These are phyloP conservation scores for Atherix ibis DNA, from an alignment of 2,888 invertebrate species.

Conservation along the genomic window DNA sequence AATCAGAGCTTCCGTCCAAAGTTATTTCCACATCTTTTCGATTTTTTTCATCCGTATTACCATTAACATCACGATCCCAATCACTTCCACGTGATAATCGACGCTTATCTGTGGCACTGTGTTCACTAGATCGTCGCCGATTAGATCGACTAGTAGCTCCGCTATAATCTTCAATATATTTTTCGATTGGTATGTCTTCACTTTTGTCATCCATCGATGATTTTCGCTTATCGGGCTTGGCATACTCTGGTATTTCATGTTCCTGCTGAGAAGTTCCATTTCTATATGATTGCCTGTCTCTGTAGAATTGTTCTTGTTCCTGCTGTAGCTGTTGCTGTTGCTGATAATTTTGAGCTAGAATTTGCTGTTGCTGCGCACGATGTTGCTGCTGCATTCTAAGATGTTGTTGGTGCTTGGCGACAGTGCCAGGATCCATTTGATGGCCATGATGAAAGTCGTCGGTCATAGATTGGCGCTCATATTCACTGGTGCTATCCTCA, in stretches of 20 bases:
- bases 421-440: too few relatives aligned
- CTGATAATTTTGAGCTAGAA: slow-evolving; percentile 14
- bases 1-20: slow-evolving; percentile 10
- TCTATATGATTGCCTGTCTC: too few relatives aligned
- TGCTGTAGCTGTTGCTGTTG: slow-evolving; percentile 4
- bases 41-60: slow-evolving; percentile 14
- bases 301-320: too few relatives aligned
- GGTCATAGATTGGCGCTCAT: slow-evolving; percentile 26
- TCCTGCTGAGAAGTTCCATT: too few relatives aligned
- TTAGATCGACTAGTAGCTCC: not conserved
- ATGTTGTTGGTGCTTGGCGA: slow-evolving; percentile 37
- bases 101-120: slow-evolving; percentile 5
- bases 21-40: slow-evolving; percentile 12
- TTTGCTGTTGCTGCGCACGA: slow-evolving; percentile 1
- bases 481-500: slow-evolving; percentile 19
- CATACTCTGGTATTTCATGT: too few relatives aligned
- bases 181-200: slow-evolving; percentile 6
- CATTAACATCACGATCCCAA: slow-evolving; percentile 13
- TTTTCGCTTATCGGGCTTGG: not conserved
- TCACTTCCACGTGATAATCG: slow-evolving; percentile 1
- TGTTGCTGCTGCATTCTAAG: slow-evolving; percentile 32
- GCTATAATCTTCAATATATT: slow-evolving; percentile 7
- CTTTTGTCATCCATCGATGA: not conserved
- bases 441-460: slow-evolving; percentile 5
- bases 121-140: slow-evolving; percentile 7